Evolutionary conservation across 2,888 invertebrate genomes (phyloP).

Genomic region (Drosophila fulvimacula): DNA sequence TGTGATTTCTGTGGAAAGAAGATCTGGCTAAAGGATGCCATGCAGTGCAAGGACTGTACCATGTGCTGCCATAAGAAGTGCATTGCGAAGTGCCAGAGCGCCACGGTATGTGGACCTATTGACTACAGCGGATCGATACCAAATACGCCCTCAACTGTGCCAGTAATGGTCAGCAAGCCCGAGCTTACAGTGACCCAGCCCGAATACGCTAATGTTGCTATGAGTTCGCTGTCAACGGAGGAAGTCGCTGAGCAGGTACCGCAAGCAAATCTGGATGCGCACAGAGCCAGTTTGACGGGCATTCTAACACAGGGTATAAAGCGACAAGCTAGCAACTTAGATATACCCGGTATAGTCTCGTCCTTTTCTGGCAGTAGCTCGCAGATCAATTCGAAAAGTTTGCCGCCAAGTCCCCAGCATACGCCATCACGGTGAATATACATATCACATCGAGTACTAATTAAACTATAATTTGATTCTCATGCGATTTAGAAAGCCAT

Average conservation of each 20-base stretch:
- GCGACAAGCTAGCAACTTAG: constrained; percentile 88
- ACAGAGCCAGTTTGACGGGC: constrained; percentile 84
- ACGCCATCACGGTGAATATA: constrained; percentile 87
- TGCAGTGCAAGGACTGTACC: constrained; percentile 94
- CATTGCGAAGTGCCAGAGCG: constrained; percentile 92
- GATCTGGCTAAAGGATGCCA: constrained; percentile 98
- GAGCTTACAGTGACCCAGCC: constrained; percentile 86
- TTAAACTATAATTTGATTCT: background rate
- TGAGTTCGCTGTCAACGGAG: constrained; percentile 22
- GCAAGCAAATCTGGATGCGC: constrained; percentile 65
- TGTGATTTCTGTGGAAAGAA: constrained; percentile 98
- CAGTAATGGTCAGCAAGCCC: constrained; percentile 73
- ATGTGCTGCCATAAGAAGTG: constrained; percentile 99
- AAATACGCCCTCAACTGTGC: background rate
- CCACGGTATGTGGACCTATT: constrained; percentile 87
- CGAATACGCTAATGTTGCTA: constrained; percentile 50
- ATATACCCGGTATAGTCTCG: constrained; percentile 87
- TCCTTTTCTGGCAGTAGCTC: constrained; percentile 81
- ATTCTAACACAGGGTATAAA: constrained; percentile 87
- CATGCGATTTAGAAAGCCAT: constrained; percentile 86
- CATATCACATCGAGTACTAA: background rate
- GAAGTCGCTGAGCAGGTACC: constrained; percentile 33
- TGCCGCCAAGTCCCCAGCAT: constrained; percentile 91
- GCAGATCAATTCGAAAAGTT: constrained; percentile 86
- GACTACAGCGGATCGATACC: constrained; percentile 75